Conservation (phyloP, 2,888 invertebrate genomes). For the Gibbula magus region DNA sequence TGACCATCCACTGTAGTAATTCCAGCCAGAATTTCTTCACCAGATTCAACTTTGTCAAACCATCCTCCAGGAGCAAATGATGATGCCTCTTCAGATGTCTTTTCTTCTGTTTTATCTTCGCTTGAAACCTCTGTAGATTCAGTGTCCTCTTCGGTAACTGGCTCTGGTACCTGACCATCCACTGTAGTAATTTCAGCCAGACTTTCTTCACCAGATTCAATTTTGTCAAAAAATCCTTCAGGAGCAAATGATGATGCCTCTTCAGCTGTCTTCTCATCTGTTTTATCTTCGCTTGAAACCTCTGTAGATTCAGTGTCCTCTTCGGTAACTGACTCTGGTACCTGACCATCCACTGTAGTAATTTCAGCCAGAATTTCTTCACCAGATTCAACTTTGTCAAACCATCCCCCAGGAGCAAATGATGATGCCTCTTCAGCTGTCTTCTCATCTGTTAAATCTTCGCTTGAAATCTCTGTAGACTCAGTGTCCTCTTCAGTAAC, state of each 20-base stretch:
- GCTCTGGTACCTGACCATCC: neutral
- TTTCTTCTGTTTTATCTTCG: neutral
- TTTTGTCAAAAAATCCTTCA: no score
- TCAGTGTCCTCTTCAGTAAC: neutral
- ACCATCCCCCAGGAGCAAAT: slow-evolving; percentile 9
- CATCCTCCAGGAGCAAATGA: slow-evolving; percentile 3
- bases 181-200: no score
- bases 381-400: neutral
- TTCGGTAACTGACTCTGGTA: neutral
- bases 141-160: neutral
- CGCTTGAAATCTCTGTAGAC: neutral
- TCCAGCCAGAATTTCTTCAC: neutral
- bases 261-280: neutral
- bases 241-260: no score
- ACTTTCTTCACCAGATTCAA: no score
- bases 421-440: neutral
- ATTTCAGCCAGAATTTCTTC: neutral
- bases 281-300: neutral
- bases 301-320: neutral
- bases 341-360: neutral
- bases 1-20: neutral
- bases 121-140: neutral
- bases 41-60: slow-evolving; percentile 3
- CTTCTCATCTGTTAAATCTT: neutral
- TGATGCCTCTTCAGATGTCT: neutral